Evolutionary conservation across 2,797 vertebrate species (phyloP).

Genomic region (Peromyscus eremicus): DNA sequence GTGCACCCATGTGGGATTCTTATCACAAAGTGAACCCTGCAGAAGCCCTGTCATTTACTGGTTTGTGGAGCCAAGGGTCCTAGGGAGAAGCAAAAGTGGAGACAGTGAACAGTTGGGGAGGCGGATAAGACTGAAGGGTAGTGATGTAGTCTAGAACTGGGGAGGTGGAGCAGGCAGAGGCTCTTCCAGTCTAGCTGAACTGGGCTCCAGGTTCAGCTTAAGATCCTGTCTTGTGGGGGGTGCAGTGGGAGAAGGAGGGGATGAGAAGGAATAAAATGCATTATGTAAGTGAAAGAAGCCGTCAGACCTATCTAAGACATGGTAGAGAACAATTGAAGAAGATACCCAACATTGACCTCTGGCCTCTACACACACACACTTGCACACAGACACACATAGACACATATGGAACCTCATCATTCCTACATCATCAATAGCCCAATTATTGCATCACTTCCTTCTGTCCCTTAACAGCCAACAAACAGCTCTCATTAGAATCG

Average conservation of each 20-base stretch:
- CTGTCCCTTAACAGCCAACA: neutral
- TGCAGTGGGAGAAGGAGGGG: neutral
- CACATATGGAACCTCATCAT: neutral
- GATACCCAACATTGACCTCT: neutral
- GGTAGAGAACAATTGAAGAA: neutral
- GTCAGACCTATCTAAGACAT: neutral
- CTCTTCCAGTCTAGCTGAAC: neutral
- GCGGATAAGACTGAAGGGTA: neutral
- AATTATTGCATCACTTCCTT: slow-evolving; percentile 7
- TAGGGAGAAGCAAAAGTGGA: neutral
- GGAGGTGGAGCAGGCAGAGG: neutral
- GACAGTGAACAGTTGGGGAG: neutral
- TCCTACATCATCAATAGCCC: neutral
- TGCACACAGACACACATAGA: neutral
- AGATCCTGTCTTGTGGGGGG: neutral
- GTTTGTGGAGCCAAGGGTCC: neutral
- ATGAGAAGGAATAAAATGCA: neutral
- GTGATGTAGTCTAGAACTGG: neutral
- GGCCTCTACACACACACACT: too few relatives aligned
- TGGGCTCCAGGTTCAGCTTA: neutral
- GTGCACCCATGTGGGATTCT: neutral
- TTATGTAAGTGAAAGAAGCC: neutral
- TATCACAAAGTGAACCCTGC: neutral
- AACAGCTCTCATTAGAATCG: neutral
- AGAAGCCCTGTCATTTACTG: neutral